A percentile compares a stretch with the other conserved stretches of the same genome.
These are phyloP conservation scores for Drosophila setosimentum DNA, from an alignment of 2,888 invertebrate species.

Conservation along the genomic window DNA sequence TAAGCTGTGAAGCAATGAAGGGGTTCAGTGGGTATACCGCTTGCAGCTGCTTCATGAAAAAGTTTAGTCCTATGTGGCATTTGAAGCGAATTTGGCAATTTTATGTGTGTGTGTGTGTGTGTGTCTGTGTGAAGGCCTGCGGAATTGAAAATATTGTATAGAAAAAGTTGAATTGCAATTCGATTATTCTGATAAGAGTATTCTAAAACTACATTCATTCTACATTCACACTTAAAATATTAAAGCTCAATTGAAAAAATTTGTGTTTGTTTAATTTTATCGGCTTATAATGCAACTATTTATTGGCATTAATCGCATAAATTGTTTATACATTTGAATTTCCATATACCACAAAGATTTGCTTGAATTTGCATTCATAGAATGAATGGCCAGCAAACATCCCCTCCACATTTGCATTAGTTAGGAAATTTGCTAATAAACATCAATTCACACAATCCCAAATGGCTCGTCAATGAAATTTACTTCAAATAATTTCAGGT, in stretches of 20 bases:
- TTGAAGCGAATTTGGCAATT: slow-evolving; percentile 51
- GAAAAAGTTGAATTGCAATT: slow-evolving; percentile 39
- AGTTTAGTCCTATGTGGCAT: slow-evolving; percentile 43
- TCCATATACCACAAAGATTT: neutral
- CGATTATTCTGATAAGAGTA: slow-evolving; percentile 12
- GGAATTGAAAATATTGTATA: slow-evolving; percentile 22
- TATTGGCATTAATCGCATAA: neutral
- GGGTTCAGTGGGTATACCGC: neutral
- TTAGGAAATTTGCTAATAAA: neutral
- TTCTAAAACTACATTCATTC: slow-evolving; percentile 12
- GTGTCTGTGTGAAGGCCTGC: slow-evolving; percentile 19
- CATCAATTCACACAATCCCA: neutral
- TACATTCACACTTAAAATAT: neutral
- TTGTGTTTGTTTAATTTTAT: neutral
- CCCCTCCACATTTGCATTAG: neutral
- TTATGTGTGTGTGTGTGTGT: neutral
- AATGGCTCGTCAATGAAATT: slow-evolving; percentile 1
- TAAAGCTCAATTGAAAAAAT: neutral
- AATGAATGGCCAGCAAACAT: neutral
- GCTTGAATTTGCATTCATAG: neutral
- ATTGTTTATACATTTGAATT: neutral
- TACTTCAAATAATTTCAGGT: slow-evolving; percentile 10
- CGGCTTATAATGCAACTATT: neutral
- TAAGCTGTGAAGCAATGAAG: slow-evolving; percentile 19
- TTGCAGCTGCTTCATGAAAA: slow-evolving; percentile 40